Evolutionary conservation across 2,888 invertebrate species (phyloP).

Genomic region (Pollenia angustigena): DNA sequence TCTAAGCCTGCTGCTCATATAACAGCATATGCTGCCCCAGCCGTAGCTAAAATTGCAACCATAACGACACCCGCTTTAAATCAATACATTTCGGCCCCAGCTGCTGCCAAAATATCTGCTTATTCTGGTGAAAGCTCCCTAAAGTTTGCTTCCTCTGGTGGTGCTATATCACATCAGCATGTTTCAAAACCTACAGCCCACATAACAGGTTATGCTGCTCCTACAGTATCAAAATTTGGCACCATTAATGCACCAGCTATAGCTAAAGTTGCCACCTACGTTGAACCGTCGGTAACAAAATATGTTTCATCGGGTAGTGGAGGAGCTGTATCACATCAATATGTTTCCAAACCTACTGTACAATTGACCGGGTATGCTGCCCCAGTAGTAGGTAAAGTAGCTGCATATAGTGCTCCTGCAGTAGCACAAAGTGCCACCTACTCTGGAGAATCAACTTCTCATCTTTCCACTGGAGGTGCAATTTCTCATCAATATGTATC

Average conservation of each 20-base stretch:
- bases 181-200: conserved; percentile 80
- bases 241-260: conserved; percentile 75
- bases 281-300: conserved; percentile 31
- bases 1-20: conserved; percentile 68
- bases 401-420: conserved; percentile 69
- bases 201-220: conserved; percentile 78
- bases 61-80: conserved; percentile 71
- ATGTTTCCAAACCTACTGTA: conserved; percentile 60
- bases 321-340: conserved; percentile 65
- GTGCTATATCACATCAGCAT: conserved; percentile 76
- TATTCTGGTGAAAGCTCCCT: conserved; percentile 30
- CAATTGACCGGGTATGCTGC: conserved; percentile 59
- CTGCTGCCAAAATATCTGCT: conserved; percentile 77
- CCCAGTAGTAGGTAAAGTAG: conserved; percentile 66
- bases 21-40: conserved; percentile 70
- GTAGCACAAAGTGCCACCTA: conserved; percentile 60
- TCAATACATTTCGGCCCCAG: conserved; percentile 72
- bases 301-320: conserved; percentile 19
- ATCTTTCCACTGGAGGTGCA: conserved; percentile 62
- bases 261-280: conserved; percentile 75
- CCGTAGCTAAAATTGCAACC: conserved; percentile 74
- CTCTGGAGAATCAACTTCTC: conserved; percentile 62
- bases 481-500: conserved; percentile 76
- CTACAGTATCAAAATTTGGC: conserved; percentile 75
- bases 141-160: conserved; percentile 41